Percentiles rank a stretch among this genome's conserved stretches.
Conservation (phyloP, 92 coral and sea anemone species). For the Phenganax stokvisi region DNA sequence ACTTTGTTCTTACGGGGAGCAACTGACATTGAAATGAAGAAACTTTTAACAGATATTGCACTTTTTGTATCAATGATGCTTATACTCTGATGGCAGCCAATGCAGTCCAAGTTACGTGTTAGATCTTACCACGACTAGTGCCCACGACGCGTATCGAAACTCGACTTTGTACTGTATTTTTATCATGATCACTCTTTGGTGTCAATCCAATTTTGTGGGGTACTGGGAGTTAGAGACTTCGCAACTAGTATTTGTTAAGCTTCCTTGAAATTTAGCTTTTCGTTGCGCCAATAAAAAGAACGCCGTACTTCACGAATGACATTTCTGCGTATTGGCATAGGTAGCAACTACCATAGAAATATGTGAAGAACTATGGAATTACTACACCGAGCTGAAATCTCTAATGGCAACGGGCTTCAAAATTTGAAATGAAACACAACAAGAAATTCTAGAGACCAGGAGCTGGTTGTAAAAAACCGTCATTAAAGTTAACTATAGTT, state of each 20-base stretch:
- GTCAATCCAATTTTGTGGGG: constrained; percentile 18
- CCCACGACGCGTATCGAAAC: not conserved
- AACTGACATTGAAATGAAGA: not conserved
- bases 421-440: too few relatives aligned
- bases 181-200: not conserved
- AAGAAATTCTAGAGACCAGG: too few relatives aligned
- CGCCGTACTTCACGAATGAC: too few relatives aligned
- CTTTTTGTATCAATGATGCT: constrained; percentile 11
- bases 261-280: too few relatives aligned
- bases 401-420: too few relatives aligned
- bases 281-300: too few relatives aligned
- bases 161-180: not conserved
- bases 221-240: constrained; percentile 6
- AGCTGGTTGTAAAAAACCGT: too few relatives aligned
- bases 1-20: not conserved
- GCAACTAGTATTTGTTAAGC: not conserved
- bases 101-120: not conserved
- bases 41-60: constrained; percentile 5
- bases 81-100: constrained; percentile 26
- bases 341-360: too few relatives aligned
- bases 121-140: not conserved
- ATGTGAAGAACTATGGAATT: too few relatives aligned
- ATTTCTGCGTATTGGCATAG: too few relatives aligned
- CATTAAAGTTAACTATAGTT: too few relatives aligned
- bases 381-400: too few relatives aligned